Evolutionary conservation across 2,797 vertebrate genomes (phyloP), one percentile per base, ranked within the genome.

Genomic region (Sebastes minor): DNA sequence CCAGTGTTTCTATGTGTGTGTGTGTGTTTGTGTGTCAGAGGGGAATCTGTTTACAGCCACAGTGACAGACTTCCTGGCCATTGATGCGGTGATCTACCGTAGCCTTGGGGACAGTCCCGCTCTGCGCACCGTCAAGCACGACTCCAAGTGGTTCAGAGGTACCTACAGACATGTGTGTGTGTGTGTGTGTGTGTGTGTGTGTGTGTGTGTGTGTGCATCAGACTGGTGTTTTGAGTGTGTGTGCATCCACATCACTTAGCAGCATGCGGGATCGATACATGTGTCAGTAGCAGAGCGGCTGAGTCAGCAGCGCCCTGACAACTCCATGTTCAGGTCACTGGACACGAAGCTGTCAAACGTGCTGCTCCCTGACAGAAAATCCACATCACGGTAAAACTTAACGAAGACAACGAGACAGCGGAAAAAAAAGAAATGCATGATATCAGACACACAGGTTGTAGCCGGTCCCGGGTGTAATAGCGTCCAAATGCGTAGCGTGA

Each of bases 131-230:
- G 95, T 99, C 84, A 99, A 99, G 81, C 98, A 99, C 0, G 98
- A 99, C 94, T 99, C 98, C 93, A 99, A 99, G 84, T 99, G 97
- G 98, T 98, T 99, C 92, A 96, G 97, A 97, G 98, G 98, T 99
- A 95, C 46, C 25, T 42, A 49, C 33, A 35, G 30, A n/a, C 8
- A 0, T 12, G 33, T 35, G 33, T 35, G 33, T 33, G 32, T 12
- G 33, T 30, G 28, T 28, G 2, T 57, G 27, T 42, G 46, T 27
- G 28, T 42, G 30, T 56, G 33, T 52, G 35, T 38, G 35, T 38
- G 35, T 38, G 35, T 38, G 35, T 38, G 35, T 38, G 38, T 33
- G 38, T 55, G 33, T 46, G 32, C 2, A 18, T 73, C 27, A 42
- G 60, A 53, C 35, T 64, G 77, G 64, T 74, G 60, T 59, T 66